These are phyloP conservation scores for Catamblyrhynchus diadema DNA, from an alignment of 2,797 vertebrate species.

Conservation along the genomic window DNA sequence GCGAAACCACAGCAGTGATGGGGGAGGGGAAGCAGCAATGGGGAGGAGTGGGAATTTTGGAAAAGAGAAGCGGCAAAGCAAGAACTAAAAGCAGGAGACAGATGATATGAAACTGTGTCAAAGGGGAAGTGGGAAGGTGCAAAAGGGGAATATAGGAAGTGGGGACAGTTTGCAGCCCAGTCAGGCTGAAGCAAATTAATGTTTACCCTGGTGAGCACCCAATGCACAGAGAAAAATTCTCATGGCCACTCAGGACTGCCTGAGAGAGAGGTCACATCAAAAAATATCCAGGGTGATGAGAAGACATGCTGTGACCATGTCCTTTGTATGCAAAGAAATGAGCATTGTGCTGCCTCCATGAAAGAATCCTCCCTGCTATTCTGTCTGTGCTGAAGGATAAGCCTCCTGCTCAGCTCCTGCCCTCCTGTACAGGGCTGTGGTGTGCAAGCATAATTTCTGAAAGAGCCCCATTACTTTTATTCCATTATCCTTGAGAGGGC, in stretches of 20 bases:
- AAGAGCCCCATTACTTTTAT: background rate
- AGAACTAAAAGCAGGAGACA: constrained; percentile 35
- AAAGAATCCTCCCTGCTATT: background rate
- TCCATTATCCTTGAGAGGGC: background rate
- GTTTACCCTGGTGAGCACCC: background rate
- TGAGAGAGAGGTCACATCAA: background rate
- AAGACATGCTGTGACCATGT: background rate
- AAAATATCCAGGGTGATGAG: background rate
- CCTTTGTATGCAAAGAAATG: background rate
- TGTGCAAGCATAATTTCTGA: background rate
- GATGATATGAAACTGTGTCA: background rate
- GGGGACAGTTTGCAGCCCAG: background rate
- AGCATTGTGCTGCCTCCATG: background rate
- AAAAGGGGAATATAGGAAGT: constrained; percentile 6
- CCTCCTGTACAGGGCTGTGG: background rate
- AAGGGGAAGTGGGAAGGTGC: constrained; percentile 4
- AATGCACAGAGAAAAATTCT: background rate
- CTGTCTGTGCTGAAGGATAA: background rate
- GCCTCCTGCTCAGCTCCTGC: background rate
- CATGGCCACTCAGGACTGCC: background rate
- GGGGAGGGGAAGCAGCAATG: background rate
- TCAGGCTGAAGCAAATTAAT: background rate
- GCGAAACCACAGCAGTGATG: background rate
- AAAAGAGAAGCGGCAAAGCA: constrained; percentile 21
- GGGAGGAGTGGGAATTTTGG: background rate